phyloP scores from a whole-genome alignment of 1,140 invertebrate genomes.

The Coboldia fuscipes region DNA sequence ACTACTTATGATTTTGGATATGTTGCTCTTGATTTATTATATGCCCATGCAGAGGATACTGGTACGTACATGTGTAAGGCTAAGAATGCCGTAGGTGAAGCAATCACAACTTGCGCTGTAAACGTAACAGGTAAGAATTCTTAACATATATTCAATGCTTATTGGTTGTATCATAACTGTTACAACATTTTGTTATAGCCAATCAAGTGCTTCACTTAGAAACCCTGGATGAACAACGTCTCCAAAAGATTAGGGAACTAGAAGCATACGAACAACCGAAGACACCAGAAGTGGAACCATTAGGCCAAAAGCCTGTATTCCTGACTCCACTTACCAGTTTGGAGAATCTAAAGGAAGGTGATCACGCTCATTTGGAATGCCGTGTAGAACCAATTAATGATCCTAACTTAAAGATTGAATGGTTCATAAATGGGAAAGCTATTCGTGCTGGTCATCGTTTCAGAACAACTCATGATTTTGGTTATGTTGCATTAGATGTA shows the following conservation, averaged over 20 bases:
- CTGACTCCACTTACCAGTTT: constrained; percentile 65
- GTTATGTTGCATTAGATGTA: constrained; percentile 86
- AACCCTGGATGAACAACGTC: constrained; percentile 68
- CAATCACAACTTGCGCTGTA: constrained; percentile 72
- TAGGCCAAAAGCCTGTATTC: constrained; percentile 66
- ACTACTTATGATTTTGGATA: constrained; percentile 92
- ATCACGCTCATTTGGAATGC: constrained; percentile 87
- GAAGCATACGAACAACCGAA: constrained; percentile 59
- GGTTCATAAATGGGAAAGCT: constrained; percentile 75
- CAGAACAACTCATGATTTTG: constrained; percentile 85
- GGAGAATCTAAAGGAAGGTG: constrained; percentile 72
- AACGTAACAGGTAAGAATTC: constrained; percentile 48
- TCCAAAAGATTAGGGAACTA: constrained; percentile 73
- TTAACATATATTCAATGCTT: not conserved
- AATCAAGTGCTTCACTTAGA: constrained; percentile 68
- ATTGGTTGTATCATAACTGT: constrained; percentile 2
- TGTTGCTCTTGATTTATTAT: constrained; percentile 87
- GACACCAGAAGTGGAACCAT: constrained; percentile 50
- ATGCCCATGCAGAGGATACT: constrained; percentile 86
- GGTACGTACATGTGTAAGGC: constrained; percentile 91
- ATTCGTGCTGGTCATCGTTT: constrained; percentile 66
- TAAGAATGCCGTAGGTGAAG: constrained; percentile 77
- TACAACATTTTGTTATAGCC: constrained; percentile 25
- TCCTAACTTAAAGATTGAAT: constrained; percentile 83
- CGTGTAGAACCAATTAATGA: constrained; percentile 90